Evolutionary conservation across 2,113 vertebrate species (phyloP).

Genomic region (western clawed frog (Xenopus tropicalis)): UCB_Xtro_10.0 CM004445.2:137838001-137838500

Average conservation of each 20-base stretch:
- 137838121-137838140: too few relatives aligned
- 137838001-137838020: too few relatives aligned
- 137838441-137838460: background rate
- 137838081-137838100: too few relatives aligned
- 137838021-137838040: too few relatives aligned
- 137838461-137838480: too few relatives aligned
- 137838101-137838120: too few relatives aligned
- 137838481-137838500: background rate
- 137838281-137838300: constrained; percentile 23
- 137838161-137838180: too few relatives aligned
- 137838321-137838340: constrained; percentile 40
- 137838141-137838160: too few relatives aligned
- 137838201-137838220: background rate
- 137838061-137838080: too few relatives aligned
- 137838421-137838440: constrained; percentile 17
- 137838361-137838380: constrained; percentile 42
- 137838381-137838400: constrained; percentile 27
- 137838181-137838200: background rate
- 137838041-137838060: too few relatives aligned
- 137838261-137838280: constrained; percentile 41
- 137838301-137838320: constrained; percentile 10
- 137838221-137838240: constrained; percentile 35
- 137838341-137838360: constrained; percentile 42
- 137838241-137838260: constrained; percentile 40
- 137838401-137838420: background rate